These are phyloP conservation scores for Athetis lepigone DNA, from an alignment of 2,888 invertebrate genomes.

Conservation along the genomic window DNA sequence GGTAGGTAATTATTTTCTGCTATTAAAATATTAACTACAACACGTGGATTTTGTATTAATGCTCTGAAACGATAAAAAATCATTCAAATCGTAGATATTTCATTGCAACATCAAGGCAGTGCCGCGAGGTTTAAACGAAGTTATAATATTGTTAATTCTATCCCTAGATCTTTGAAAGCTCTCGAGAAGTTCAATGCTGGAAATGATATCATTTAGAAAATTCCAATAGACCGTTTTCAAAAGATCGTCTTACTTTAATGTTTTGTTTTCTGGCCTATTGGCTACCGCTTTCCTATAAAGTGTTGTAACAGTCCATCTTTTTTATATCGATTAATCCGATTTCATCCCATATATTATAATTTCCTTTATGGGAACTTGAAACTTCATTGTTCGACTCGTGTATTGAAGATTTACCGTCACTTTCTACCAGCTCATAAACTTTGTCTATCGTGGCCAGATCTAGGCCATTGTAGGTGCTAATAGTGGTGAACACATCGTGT, in stretches of 20 bases:
- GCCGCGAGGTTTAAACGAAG: constrained; percentile 17
- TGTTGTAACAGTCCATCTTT: constrained; percentile 19
- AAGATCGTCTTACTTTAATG: constrained; percentile 34
- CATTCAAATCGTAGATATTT: too few relatives aligned
- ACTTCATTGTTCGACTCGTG: neutral
- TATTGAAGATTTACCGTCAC: neutral
- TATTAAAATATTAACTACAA: constrained; percentile 29
- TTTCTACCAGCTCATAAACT: neutral
- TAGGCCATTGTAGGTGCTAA: constrained; percentile 14
- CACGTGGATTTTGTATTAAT: constrained; percentile 40
- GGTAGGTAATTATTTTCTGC: constrained; percentile 9
- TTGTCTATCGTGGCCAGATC: constrained; percentile 8
- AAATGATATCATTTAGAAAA: constrained; percentile 29
- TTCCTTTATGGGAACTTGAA: neutral
- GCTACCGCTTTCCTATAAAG: constrained; percentile 38
- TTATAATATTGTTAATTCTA: constrained; percentile 12
- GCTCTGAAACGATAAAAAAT: constrained; percentile 7
- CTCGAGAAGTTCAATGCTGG: constrained; percentile 26
- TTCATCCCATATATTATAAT: neutral
- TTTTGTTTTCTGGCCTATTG: constrained; percentile 46
- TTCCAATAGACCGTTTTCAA: constrained; percentile 30
- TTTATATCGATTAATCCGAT: constrained; percentile 22
- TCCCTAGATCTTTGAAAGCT: constrained; percentile 1
- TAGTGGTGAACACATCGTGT: neutral
- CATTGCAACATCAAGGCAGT: neutral